Conservation (phyloP, 2,113 vertebrate species). For the Sylvia atricapilla region DNA sequence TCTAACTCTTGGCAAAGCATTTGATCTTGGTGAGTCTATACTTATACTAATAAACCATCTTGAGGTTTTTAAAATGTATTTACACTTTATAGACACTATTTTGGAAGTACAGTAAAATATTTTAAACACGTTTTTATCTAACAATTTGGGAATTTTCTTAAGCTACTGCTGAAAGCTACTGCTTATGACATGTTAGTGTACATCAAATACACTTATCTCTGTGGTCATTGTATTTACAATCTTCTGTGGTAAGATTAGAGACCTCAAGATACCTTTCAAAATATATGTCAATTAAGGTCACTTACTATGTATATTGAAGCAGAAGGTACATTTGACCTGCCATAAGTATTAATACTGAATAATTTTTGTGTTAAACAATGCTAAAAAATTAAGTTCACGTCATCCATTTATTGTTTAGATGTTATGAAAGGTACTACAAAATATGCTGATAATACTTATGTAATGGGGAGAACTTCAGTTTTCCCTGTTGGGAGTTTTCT, state of each 20-base stretch:
- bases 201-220: neutral
- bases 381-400: neutral
- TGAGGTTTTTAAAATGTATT: neutral
- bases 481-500: neutral
- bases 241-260: neutral
- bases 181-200: neutral
- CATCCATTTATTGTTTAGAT: neutral
- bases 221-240: neutral
- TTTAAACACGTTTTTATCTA: neutral
- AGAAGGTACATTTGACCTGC: neutral
- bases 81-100: neutral
- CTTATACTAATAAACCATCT: neutral
- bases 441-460: neutral
- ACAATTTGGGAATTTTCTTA: neutral
- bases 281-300: neutral
- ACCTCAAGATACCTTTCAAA: neutral
- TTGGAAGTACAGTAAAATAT: neutral
- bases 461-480: rapidly evolving
- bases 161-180: too few relatives aligned
- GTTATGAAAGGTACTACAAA: neutral
- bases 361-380: neutral
- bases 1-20: neutral
- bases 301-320: neutral
- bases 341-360: neutral
- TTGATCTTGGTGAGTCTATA: neutral